Base-by-base conservation (phyloP, 2,888 invertebrate species). In the Aromia moschata region DNA sequence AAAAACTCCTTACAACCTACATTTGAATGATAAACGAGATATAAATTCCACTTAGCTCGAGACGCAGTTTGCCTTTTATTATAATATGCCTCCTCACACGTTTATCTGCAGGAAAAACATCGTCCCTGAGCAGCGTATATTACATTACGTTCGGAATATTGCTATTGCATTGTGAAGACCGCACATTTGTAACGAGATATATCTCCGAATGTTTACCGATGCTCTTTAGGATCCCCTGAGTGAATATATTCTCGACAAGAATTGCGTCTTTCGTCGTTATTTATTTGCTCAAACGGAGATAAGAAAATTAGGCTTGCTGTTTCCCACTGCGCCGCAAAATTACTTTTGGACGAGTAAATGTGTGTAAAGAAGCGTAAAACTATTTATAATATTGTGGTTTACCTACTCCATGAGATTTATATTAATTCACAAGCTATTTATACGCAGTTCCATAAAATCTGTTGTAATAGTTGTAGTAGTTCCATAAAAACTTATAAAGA, bases 51-150 rank as follows among this genome's bases (percentile, higher is more conserved):
- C 20, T 47, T 17, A 47, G 33, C 18, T 20, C 33, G 16, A 37
- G 37, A 14, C 3, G 11, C 14, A 36, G 47, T 30, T 12, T 36
- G 10, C 37, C 37, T 36, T 10, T 18, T 18, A 11, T 43, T 43
- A 36, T 20, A 47, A 47, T 47, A 30, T 47, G 7, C 12, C 33
- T 36, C 31, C 37, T 47, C 47, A n/a, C 37, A 36, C 14, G 30
- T 47, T 47, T 12, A 47, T 47, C 47, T 36, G 18, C 14, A n/a
- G 18, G 12, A 20, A 47, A 37, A 47, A 47, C 37, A 36, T 17
- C 37, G 16, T 36, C 20, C 11, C 37, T 47, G 47, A 47, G 33
- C 47, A 47, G 33, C 37, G 17, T 47, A 47, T 47, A 47, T 47
- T 47, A 17, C 36, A 2, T 47, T 47, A 36, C 37, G 14, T 37